Evolutionary conservation across 2,888 invertebrate species (phyloP).

Genomic region (Bellardia bayeri): DNA sequence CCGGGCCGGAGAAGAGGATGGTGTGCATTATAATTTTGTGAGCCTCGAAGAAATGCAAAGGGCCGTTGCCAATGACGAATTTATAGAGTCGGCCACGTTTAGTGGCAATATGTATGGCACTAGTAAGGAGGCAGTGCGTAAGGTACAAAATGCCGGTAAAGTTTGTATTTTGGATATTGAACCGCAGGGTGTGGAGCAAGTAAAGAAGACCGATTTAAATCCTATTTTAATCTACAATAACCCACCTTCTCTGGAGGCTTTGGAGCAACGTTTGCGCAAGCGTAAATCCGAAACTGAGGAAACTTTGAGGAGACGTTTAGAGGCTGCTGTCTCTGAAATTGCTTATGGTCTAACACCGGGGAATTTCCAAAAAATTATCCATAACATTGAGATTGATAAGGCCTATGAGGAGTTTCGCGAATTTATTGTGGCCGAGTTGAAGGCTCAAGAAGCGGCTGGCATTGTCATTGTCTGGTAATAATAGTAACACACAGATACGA

Average conservation of each 20-base stretch:
- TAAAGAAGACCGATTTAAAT: constrained; percentile 92
- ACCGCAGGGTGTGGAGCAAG: constrained; percentile 95
- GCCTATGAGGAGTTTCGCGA: constrained; percentile 91
- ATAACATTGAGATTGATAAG: constrained; percentile 92
- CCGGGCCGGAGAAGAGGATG: constrained; percentile 90
- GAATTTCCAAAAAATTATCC: constrained; percentile 93
- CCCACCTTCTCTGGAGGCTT: constrained; percentile 93
- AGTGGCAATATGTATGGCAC: constrained; percentile 98
- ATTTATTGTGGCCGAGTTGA: constrained; percentile 88
- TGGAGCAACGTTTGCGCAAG: constrained; percentile 89
- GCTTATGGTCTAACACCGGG: constrained; percentile 89
- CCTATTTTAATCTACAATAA: constrained; percentile 95
- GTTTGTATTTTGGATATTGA: constrained; percentile 98
- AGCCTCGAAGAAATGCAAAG: constrained; percentile 90
- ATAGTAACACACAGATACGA: neutral
- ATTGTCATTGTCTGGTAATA: constrained; percentile 77
- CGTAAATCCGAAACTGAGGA: constrained; percentile 97
- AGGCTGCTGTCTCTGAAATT: constrained; percentile 92
- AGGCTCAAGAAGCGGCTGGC: constrained; percentile 85
- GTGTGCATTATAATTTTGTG: constrained; percentile 95
- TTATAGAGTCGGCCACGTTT: constrained; percentile 96
- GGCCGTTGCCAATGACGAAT: constrained; percentile 91
- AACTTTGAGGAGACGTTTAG: constrained; percentile 90
- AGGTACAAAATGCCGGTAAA: constrained; percentile 91
- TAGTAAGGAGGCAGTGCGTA: constrained; percentile 92